Evolutionary conservation across 2,888 invertebrate genomes (phyloP).

Genomic region (Gymnocheta viridis): DNA sequence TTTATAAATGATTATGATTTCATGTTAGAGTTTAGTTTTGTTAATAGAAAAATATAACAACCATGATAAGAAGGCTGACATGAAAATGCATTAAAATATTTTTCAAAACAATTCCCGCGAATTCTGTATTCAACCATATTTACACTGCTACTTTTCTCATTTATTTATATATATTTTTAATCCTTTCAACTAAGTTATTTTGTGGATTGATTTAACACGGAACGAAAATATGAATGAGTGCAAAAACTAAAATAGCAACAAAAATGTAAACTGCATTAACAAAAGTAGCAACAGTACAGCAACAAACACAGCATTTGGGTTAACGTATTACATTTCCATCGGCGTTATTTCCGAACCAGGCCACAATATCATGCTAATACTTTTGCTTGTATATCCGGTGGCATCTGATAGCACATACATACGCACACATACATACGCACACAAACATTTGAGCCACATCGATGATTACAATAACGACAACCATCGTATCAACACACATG

Average conservation of each 20-base stretch:
- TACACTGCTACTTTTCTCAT: neutral
- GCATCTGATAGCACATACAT: slow-evolving; percentile 43
- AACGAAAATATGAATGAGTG: slow-evolving; percentile 23
- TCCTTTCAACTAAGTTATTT: slow-evolving; percentile 6
- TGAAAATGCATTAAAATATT: slow-evolving; percentile 52
- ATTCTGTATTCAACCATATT: slow-evolving; percentile 13
- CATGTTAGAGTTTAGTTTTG: slow-evolving; percentile 41
- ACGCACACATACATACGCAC: neutral
- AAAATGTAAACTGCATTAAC: slow-evolving; percentile 9
- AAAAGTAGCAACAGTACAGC: neutral
- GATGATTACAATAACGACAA: too few relatives aligned
- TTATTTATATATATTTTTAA: neutral
- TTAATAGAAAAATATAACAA: slow-evolving; percentile 13
- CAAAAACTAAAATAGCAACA: slow-evolving; percentile 23
- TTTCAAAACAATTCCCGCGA: slow-evolving; percentile 44
- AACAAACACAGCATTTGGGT: slow-evolving; percentile 40
- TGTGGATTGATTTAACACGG: slow-evolving; percentile 13
- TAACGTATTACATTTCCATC: slow-evolving; percentile 62
- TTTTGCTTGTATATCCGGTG: slow-evolving; percentile 59
- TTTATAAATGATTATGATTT: slow-evolving; percentile 66
- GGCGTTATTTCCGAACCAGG: slow-evolving; percentile 62
- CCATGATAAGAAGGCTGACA: slow-evolving; percentile 49
- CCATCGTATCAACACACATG: neutral
- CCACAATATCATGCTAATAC: slow-evolving; percentile 62
- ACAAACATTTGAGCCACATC: too few relatives aligned